Evolutionary conservation across 1,140 invertebrate species (phyloP), one percentile per base, ranked within the genome.

Genomic region (Eueides isabella): DNA sequence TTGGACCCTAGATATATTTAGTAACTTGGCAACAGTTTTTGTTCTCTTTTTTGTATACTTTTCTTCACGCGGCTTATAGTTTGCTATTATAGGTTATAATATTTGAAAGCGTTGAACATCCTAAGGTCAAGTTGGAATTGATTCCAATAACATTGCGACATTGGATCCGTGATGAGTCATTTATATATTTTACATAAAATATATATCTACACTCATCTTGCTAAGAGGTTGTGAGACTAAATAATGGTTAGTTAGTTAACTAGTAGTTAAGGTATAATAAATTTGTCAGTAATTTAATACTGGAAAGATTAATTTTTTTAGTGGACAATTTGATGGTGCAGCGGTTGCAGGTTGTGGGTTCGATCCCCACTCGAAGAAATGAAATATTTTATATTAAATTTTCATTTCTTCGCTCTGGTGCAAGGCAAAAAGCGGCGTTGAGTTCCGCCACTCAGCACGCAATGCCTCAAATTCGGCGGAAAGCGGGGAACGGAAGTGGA

Each of bases 41-140:
- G 1, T 55, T 55, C 1, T 26, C 26, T 26, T 55, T 55, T 26
- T 55, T 38, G 2, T n/a, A 48, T 48, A 23, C 41, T 44, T 23
- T 14, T 44, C 26, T 44, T 55, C 7, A 55, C 19, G 48, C 23
- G 2, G 23, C 26, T 55, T 55, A 55, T 26, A 55, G 48, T 26
- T 26, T 23, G 48, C 11, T 2, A 11, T 55, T 55, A 55, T 55
- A 55, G 48, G 19, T 55, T 23, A 55, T 26, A 26, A 55, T 19
- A 55, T 19, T 55, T 55, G 48, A 55, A 55, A 55, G 48, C n/a
- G 19, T 55, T 55, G 23, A 55, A 55, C 48, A 55, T 55, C 48
- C 48, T 55, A 55, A 55, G 48, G 48, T 55, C 48, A 55, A 9
- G 7, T 55, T 55, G 48, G 48, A 55, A 55, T 26, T 55, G 48